Base-by-base conservation (phyloP, 2,113 vertebrate species). In the Pungitius pungitius region DNA sequence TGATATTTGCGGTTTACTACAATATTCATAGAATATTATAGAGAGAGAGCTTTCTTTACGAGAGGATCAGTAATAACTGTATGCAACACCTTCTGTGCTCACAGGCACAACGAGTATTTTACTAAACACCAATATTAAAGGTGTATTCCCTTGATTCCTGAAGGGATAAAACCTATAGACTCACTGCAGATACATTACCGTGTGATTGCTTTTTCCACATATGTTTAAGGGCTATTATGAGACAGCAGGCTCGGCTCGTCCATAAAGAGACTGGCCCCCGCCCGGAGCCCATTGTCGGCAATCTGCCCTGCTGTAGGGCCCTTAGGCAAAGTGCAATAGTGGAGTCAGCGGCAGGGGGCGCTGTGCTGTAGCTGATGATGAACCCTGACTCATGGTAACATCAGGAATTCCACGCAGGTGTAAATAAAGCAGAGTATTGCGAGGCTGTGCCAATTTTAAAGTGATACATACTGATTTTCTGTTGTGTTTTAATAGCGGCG, bases 141-240 rank as follows among this genome's bases (percentile, higher is more conserved):
- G 0, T 22, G 15, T n/a, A 62, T 62, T 37, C 17, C 13, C 30
- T 40, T 52, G 20, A 70, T 14, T 40, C 7, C 37, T 30, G 12
- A 30, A 24, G 42, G 43, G 7, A 56, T 43, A 18, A n/a, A 20
- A 27, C 10, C 30, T 7, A 51, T 7, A 49, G 24, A 52, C 35
- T 71, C 13, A 33, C 43, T 59, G 59, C 14, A 0, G 59, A 73
- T 33, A 52, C 26, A 76, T 57, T 59, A 52, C 22, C 13, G 15
- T 24, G 47, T 73, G 65, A 73, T 69, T 37, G 49, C 22, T 39
- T 14, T 66, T 77, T 75, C 78, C 45, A 81, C 40, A 76, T 61
- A 61, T 40, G 22, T 40, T 68, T 55, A 59, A 65, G 33, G 30
- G 45, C 39, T 55, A 18, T 80, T 37, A 73, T 58, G 63, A 63